Evolutionary conservation across 2,888 invertebrate species (phyloP).

Genomic region (Coleophora deauratella): DNA sequence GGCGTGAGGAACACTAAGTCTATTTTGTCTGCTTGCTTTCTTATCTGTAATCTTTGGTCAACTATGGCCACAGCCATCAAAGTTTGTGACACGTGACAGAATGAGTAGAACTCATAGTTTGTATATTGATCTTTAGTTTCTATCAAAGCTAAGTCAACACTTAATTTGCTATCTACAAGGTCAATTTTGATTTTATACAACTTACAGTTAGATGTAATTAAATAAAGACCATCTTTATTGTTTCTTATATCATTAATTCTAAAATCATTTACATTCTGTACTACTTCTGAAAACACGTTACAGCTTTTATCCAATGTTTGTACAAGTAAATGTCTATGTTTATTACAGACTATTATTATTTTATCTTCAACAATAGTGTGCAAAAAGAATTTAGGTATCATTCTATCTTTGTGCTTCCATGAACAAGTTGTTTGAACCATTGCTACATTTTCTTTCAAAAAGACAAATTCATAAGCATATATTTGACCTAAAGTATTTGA

Average conservation of each 20-base stretch:
- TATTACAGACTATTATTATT: constrained; percentile 38
- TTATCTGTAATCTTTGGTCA: constrained; percentile 34
- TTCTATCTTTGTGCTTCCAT: constrained; percentile 50
- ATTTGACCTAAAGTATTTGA: constrained; percentile 42
- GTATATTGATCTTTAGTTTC: constrained; percentile 32
- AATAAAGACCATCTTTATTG: constrained; percentile 23
- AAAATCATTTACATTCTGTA: constrained; percentile 48
- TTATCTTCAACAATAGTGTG: constrained; percentile 26
- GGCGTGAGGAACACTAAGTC: constrained; percentile 34
- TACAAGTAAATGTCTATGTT: constrained; percentile 50
- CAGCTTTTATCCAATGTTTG: constrained; percentile 33
- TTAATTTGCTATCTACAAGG: constrained; percentile 18
- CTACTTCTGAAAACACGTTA: constrained; percentile 31
- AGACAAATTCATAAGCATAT: constrained; percentile 25
- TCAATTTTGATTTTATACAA: constrained; percentile 34
- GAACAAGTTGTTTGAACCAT: constrained; percentile 20
- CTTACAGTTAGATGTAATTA: constrained; percentile 39
- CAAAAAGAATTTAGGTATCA: constrained; percentile 33
- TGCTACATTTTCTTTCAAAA: constrained; percentile 22
- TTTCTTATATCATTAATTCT: constrained; percentile 38
- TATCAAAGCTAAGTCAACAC: constrained; percentile 23
- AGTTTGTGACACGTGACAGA: too few species aligned
- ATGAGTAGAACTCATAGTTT: constrained; percentile 30
- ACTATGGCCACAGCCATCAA: constrained; percentile 8
- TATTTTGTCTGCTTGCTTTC: constrained; percentile 37